Conservation (phyloP, 2,113 vertebrate genomes). For the Turdus rufiventris region DNA sequence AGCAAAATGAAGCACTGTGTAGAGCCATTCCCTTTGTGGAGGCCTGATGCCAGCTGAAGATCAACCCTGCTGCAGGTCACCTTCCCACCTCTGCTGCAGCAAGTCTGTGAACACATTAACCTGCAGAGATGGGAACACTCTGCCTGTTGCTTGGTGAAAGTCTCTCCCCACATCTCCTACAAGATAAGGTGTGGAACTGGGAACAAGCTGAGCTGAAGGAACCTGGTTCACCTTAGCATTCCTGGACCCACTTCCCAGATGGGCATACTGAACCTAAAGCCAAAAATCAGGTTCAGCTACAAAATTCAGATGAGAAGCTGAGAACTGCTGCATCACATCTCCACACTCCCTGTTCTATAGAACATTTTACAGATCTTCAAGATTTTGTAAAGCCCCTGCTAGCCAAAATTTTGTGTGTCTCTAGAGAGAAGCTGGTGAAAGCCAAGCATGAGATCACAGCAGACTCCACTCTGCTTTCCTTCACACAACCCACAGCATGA, state of each 20-base stretch:
- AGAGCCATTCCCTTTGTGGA: neutral
- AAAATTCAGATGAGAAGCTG: neutral
- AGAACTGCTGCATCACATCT: rapidly evolving
- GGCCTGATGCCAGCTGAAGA: neutral
- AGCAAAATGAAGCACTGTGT: neutral
- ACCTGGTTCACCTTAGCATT: neutral
- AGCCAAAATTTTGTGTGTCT: neutral
- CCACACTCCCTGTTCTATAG: neutral
- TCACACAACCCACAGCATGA: neutral
- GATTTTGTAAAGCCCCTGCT: neutral
- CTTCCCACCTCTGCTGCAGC: neutral
- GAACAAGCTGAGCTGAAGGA: neutral
- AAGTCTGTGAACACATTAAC: neutral
- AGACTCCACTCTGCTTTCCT: neutral
- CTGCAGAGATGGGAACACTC: neutral
- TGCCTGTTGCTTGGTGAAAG: neutral
- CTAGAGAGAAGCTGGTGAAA: neutral
- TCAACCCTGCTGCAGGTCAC: neutral
- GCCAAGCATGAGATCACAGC: neutral
- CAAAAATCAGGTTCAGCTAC: neutral
- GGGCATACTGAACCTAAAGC: neutral
- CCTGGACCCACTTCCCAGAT: neutral
- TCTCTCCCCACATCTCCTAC: neutral
- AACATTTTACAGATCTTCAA: neutral
- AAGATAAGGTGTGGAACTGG: neutral